Conservation (phyloP, 2,797 vertebrate species). For the Microhierax caerulescens region DNA sequence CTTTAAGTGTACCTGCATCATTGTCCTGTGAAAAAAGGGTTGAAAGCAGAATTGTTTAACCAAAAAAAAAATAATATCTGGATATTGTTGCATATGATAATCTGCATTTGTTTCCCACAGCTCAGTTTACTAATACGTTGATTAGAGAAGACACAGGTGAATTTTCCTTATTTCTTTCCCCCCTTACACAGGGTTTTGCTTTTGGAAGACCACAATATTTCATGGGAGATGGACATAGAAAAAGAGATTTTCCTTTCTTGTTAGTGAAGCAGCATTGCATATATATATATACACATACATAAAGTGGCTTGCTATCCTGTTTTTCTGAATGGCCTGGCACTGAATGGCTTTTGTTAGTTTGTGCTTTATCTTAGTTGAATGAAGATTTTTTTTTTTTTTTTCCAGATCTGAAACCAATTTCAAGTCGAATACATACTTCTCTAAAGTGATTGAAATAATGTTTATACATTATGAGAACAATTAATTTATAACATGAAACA, state of each 20-base stretch:
- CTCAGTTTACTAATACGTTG: background rate
- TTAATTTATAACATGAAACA: background rate
- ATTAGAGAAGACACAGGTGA: background rate
- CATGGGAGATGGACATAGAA: background rate
- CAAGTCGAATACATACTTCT: background rate
- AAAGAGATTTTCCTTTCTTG: background rate
- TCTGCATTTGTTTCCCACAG: background rate
- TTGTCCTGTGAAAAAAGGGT: background rate
- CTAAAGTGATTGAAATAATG: background rate
- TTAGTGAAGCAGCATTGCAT: background rate
- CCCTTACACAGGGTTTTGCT: background rate
- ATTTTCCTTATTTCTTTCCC: background rate
- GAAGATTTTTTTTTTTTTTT: background rate
- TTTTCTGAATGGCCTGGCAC: background rate
- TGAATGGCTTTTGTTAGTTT: background rate
- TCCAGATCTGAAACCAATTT: background rate
- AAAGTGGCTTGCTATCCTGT: background rate
- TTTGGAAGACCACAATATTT: background rate
- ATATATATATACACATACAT: no score
- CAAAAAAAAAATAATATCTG: background rate
- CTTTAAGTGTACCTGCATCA: background rate
- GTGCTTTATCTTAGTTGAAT: background rate
- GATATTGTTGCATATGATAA: background rate
- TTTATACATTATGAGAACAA: background rate
- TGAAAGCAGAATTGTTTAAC: background rate